Evolutionary conservation across 1,140 invertebrate species (phyloP).

Genomic region (Leguminivora glycinivorella): DNA sequence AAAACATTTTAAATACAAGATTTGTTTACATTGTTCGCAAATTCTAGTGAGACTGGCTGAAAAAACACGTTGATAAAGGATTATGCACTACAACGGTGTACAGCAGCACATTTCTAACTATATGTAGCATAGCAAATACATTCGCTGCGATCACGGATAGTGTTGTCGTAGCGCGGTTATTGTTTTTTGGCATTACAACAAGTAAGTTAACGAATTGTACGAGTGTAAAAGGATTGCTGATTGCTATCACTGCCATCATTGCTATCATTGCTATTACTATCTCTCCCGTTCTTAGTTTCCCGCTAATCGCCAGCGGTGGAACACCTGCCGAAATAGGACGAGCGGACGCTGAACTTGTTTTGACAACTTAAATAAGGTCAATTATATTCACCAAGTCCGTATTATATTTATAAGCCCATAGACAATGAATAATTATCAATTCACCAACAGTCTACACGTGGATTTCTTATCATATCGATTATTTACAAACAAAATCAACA

Average conservation of each 20-base stretch:
- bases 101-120: too few relatives aligned
- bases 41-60: too few relatives aligned
- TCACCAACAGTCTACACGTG: neutral
- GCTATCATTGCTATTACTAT: neutral
- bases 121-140: too few relatives aligned
- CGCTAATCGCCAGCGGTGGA: neutral
- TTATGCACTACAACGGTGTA: too few relatives aligned
- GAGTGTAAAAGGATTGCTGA: neutral
- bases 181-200: too few relatives aligned
- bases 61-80: too few relatives aligned
- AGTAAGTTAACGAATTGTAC: too few relatives aligned
- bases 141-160: too few relatives aligned
- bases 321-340: neutral
- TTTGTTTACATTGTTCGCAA: too few relatives aligned
- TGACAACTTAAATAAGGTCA: neutral
- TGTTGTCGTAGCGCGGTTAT: too few relatives aligned
- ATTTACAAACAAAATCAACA: conserved; percentile 6
- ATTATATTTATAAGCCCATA: neutral
- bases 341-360: conserved; percentile 4
- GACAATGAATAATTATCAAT: conserved; percentile 20
- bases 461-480: conserved; percentile 15
- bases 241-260: too few relatives aligned
- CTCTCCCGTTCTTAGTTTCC: neutral
- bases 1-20: too few relatives aligned
- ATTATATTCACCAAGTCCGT: conserved; percentile 1